A percentile compares a stretch with the other conserved stretches of the same genome.
Evolutionary conservation across 2,888 invertebrate genomes (phyloP).

Genomic region (Eristalis pertinax): DNA sequence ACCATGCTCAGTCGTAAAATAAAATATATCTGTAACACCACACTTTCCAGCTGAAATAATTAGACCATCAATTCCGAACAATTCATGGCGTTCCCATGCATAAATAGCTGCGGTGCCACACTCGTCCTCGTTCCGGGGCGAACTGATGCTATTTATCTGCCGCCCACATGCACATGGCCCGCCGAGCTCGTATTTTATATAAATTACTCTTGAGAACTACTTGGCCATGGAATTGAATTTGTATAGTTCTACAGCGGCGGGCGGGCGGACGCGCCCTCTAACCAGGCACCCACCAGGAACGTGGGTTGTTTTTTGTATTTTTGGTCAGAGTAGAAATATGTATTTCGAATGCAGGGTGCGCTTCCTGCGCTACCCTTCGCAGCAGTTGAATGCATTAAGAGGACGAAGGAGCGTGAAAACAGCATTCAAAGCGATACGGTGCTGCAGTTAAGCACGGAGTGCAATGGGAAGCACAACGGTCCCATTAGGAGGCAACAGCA

Average conservation of each 20-base stretch:
- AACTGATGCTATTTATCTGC: constrained; percentile 27
- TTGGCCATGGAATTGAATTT: constrained; percentile 58
- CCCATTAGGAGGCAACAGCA: constrained; percentile 42
- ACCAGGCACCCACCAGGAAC: constrained; percentile 18
- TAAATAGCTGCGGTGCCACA: constrained; percentile 33
- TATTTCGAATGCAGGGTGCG: constrained; percentile 44
- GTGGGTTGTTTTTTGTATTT: constrained; percentile 8
- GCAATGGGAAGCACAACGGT: constrained; percentile 24
- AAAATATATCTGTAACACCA: constrained; percentile 31
- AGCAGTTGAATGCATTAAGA: constrained; percentile 19
- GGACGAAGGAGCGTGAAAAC: constrained; percentile 18
- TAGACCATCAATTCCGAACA: constrained; percentile 81
- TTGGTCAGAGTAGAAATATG: constrained; percentile 37
- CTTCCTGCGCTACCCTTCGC: not conserved
- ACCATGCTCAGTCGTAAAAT: constrained; percentile 9
- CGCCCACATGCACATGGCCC: constrained; percentile 8
- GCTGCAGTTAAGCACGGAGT: constrained; percentile 39
- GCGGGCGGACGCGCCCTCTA: not conserved
- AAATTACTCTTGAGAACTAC: constrained; percentile 49
- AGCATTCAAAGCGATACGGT: constrained; percentile 50
- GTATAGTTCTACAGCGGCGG: constrained; percentile 26
- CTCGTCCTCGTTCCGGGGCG: not conserved
- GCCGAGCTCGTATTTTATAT: constrained; percentile 36
- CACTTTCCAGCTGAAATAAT: constrained; percentile 74
- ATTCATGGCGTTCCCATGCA: constrained; percentile 75